A percentile compares a stretch with the other conserved stretches of the same genome.
Conservation (phyloP, 1,140 invertebrate genomes). For the Drosophila mayri region DNA sequence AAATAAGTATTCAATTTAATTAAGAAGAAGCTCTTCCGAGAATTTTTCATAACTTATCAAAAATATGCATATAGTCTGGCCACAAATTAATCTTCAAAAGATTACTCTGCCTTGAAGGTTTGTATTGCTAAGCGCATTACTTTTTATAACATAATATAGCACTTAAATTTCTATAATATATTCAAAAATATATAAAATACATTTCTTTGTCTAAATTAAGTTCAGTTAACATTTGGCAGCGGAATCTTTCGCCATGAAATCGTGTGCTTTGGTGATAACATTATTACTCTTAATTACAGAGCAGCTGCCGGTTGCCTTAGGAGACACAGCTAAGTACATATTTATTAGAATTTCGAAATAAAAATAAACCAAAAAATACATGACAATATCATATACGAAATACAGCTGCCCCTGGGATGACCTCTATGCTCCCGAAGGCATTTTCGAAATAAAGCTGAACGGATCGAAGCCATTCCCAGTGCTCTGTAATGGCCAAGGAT, state of each 20-base stretch:
- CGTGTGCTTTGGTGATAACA: not conserved
- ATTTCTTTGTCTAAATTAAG: not conserved
- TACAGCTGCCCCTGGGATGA: constrained; percentile 3
- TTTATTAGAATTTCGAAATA: not conserved
- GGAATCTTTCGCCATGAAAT: not conserved
- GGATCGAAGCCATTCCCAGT: not conserved
- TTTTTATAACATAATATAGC: not conserved
- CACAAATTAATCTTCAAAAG: not conserved
- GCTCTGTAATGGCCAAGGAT: not conserved
- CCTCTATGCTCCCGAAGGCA: not conserved
- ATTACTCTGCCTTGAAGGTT: not conserved
- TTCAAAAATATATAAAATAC: not conserved
- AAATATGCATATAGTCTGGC: not conserved
- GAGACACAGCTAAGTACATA: not conserved
- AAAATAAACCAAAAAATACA: not conserved
- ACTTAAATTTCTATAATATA: not conserved
- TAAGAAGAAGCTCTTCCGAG: not conserved
- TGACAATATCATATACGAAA: not conserved
- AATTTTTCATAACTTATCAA: not conserved
- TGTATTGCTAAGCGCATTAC: not conserved
- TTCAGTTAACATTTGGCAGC: not conserved
- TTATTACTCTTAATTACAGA: not conserved
- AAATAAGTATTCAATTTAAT: not conserved
- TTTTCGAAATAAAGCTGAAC: not conserved
- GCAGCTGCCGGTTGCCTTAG: not conserved